phyloP scores from a whole-genome alignment of 1,140 invertebrate species.

The Drosophila novamexicana region DNA sequence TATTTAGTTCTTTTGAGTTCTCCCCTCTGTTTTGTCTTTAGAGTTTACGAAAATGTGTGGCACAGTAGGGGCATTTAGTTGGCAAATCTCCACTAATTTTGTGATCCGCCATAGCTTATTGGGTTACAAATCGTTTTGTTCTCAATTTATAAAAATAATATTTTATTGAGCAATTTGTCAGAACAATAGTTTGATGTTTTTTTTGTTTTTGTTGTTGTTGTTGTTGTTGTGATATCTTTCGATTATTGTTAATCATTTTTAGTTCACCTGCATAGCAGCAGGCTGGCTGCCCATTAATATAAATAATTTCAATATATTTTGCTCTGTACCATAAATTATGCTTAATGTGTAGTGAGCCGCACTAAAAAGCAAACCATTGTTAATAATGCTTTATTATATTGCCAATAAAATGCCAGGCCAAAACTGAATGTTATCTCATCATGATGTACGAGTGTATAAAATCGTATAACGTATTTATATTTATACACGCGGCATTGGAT shows the following conservation, averaged over 20 bases:
- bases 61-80: too few relatives aligned
- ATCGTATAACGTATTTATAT: conserved; percentile 4
- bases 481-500: conserved; percentile 50
- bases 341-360: conserved; percentile 31
- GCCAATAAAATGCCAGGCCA: conserved; percentile 38
- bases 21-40: too few relatives aligned
- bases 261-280: conserved; percentile 37
- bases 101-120: neutral
- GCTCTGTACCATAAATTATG: conserved; percentile 36
- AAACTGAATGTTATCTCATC: conserved; percentile 55
- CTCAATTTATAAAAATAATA: conserved; percentile 1
- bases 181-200: conserved; percentile 5
- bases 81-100: neutral
- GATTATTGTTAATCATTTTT: conserved; percentile 9
- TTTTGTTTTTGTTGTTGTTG: neutral
- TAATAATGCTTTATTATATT: conserved; percentile 56
- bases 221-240: neutral
- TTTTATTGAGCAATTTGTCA: conserved; percentile 14
- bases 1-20: too few relatives aligned
- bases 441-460: conserved; percentile 34
- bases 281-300: conserved; percentile 26
- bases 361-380: conserved; percentile 37
- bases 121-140: neutral
- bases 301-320: conserved; percentile 44
- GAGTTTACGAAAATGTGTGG: too few relatives aligned